phyloP scores from a whole-genome alignment of 2,888 invertebrate species.

The Parnassius apollo region DNA sequence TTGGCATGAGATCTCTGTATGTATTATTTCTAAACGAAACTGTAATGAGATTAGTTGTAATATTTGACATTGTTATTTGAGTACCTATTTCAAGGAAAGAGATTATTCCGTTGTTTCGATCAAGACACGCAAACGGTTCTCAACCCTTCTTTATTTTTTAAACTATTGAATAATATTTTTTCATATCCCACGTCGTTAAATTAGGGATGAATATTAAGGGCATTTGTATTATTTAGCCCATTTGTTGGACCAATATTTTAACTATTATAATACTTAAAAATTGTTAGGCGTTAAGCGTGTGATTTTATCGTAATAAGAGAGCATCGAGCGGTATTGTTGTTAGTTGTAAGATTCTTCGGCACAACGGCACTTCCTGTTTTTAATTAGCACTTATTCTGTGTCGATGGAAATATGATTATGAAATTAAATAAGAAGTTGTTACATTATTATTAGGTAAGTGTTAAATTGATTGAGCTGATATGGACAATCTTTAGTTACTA shows the following conservation, averaged over 20 bases:
- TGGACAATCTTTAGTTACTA: constrained; percentile 81
- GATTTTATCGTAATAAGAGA: constrained; percentile 80
- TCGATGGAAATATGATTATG: constrained; percentile 79
- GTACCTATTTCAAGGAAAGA: constrained; percentile 74
- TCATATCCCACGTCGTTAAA: constrained; percentile 80
- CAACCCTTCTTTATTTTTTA: constrained; percentile 78
- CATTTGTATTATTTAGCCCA: constrained; percentile 82
- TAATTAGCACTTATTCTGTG: constrained; percentile 82
- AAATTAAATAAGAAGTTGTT: constrained; percentile 79
- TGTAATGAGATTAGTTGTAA: constrained; percentile 80
- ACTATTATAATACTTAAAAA: constrained; percentile 80
- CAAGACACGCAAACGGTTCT: constrained; percentile 70
- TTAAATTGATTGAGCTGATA: constrained; percentile 79
- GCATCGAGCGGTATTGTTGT: constrained; percentile 80
- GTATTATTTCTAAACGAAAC: constrained; percentile 76
- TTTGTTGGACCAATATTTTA: constrained; percentile 82
- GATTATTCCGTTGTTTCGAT: constrained; percentile 74
- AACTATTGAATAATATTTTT: constrained; percentile 81
- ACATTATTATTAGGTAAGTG: constrained; percentile 81
- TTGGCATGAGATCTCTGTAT: constrained; percentile 71
- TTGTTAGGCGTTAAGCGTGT: constrained; percentile 81
- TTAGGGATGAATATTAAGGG: constrained; percentile 81
- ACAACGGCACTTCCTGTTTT: constrained; percentile 81
- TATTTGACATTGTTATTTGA: constrained; percentile 80
- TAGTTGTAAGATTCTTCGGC: constrained; percentile 80